Evolutionary conservation across 2,113 vertebrate genomes (phyloP).

Genomic region (Herpailurus yagouaroundi): DNA sequence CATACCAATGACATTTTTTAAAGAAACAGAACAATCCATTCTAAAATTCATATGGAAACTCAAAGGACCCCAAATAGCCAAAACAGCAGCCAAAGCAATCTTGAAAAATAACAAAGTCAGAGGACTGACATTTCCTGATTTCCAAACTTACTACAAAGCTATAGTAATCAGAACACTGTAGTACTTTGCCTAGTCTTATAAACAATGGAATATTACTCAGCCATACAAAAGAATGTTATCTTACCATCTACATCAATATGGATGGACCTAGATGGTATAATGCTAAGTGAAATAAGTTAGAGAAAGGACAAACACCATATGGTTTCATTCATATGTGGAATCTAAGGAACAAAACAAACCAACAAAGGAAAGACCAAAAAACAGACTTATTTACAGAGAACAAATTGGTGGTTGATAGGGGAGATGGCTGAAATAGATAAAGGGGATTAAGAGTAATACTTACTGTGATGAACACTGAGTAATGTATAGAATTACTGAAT

Average conservation of each 20-base stretch:
- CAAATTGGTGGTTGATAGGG: background rate
- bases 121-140: background rate
- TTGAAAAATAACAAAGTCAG: constrained; percentile 2
- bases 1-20: background rate
- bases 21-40: background rate
- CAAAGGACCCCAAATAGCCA: background rate
- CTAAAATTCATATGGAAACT: constrained; percentile 9
- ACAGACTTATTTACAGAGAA: background rate
- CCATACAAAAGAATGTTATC: background rate
- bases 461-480: background rate
- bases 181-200: background rate
- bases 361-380: background rate
- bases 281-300: background rate
- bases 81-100: background rate
- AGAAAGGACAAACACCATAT: background rate
- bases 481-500: background rate
- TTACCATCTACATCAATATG: background rate
- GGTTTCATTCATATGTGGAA: background rate
- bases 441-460: background rate
- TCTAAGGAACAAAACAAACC: background rate
- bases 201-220: background rate
- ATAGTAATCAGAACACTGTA: background rate
- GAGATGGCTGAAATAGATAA: background rate
- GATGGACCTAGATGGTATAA: background rate
- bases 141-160: background rate